Conservation (phyloP, 2,888 invertebrate genomes). For the Pardosa pseudoannulata region DNA sequence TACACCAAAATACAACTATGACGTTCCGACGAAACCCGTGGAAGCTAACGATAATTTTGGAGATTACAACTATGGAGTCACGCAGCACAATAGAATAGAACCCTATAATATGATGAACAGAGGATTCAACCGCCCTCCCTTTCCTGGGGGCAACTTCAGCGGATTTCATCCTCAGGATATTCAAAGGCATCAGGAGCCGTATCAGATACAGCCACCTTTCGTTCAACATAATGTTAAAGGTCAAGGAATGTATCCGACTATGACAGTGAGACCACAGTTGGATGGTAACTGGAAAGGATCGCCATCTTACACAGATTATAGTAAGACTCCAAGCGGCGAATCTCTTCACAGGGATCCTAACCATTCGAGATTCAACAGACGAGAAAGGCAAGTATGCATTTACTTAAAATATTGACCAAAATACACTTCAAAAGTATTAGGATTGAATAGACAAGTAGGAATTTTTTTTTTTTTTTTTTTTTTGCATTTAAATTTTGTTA, state of each 20-base stretch:
- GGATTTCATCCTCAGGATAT: slow-evolving; percentile 23
- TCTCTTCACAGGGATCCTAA: not conserved
- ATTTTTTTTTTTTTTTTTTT: no score
- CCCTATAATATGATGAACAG: not conserved
- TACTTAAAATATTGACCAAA: no score
- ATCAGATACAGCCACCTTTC: slow-evolving; percentile 52
- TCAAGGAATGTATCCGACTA: slow-evolving; percentile 18
- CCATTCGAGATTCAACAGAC: slow-evolving; percentile 10
- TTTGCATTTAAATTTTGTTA: no score
- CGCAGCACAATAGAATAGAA: slow-evolving; percentile 31
- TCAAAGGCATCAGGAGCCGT: slow-evolving; percentile 29
- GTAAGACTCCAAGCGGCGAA: not conserved
- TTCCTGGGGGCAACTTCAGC: slow-evolving; percentile 18
- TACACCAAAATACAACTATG: slow-evolving; percentile 32
- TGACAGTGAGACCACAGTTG: slow-evolving; percentile 27
- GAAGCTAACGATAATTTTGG: slow-evolving; percentile 20
- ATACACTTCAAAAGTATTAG: no score
- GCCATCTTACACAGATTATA: slow-evolving; percentile 15
- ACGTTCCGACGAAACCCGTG: not conserved
- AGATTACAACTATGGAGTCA: slow-evolving; percentile 32
- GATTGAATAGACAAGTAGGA: no score
- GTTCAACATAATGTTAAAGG: slow-evolving; percentile 37
- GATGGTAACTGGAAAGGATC: slow-evolving; percentile 59
- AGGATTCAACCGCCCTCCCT: not conserved
- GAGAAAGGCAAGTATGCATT: slow-evolving; percentile 35